phyloP scores from a whole-genome alignment of 2,888 invertebrate species.

The Coenonympha arcania region DNA sequence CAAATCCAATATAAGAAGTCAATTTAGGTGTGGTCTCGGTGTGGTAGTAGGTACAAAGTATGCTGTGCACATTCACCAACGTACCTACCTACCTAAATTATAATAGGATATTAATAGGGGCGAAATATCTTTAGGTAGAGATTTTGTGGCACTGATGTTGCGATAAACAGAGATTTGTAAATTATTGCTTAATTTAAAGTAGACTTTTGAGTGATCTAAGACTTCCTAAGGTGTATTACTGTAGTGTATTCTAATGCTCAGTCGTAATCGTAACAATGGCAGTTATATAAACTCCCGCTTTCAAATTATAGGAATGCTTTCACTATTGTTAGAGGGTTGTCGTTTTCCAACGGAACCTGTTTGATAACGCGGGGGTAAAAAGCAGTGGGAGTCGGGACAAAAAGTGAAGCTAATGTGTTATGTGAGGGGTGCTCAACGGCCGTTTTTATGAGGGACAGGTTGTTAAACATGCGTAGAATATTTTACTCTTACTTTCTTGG shows the following conservation, averaged over 20 bases:
- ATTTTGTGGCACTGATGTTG: too few relatives aligned
- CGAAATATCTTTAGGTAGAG: too few relatives aligned
- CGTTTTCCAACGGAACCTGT: conserved; percentile 24
- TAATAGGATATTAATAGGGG: too few relatives aligned
- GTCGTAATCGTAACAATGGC: too few relatives aligned
- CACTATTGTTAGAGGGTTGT: conserved; percentile 16
- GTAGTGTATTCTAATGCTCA: background rate
- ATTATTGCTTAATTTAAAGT: too few relatives aligned
- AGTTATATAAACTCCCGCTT: background rate
- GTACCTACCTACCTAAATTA: too few relatives aligned
- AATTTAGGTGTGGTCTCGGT: too few relatives aligned
- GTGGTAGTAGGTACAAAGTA: too few relatives aligned
- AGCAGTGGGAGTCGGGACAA: conserved; percentile 14
- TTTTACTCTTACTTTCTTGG: conserved; percentile 13
- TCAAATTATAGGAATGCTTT: conserved; percentile 9
- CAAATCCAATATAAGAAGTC: too few relatives aligned
- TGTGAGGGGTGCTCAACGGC: conserved; percentile 8
- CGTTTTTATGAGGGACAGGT: background rate
- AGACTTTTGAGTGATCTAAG: background rate
- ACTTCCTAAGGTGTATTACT: background rate
- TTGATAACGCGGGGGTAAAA: conserved; percentile 15
- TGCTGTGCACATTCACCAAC: too few relatives aligned
- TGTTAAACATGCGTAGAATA: background rate
- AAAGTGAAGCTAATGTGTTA: conserved; percentile 4
- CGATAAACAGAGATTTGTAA: too few relatives aligned